phyloP scores from a whole-genome alignment of 2,888 invertebrate genomes.

The Drosophila prostipennis region DNA sequence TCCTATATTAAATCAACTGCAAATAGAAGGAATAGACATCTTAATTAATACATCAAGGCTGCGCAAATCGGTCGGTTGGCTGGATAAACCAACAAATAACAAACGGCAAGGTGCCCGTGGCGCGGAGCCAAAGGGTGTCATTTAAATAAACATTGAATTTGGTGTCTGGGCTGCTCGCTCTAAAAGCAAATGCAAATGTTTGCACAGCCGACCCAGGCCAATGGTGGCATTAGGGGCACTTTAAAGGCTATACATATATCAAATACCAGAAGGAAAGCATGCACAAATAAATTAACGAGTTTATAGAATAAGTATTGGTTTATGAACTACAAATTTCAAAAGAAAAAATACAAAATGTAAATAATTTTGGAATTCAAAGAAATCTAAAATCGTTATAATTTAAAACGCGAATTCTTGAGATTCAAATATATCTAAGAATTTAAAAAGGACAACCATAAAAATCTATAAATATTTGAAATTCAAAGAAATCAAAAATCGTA shows the following conservation, averaged over 20 bases:
- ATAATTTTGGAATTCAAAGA: too few relatives aligned
- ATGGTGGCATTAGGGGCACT: constrained; percentile 40
- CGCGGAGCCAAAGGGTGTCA: constrained; percentile 25
- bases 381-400: too few relatives aligned
- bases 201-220: constrained; percentile 19
- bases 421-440: too few relatives aligned
- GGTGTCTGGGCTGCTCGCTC: constrained; percentile 52
- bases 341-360: not conserved
- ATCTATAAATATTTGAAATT: too few relatives aligned
- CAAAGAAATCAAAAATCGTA: too few relatives aligned
- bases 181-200: constrained; percentile 72
- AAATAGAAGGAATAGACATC: constrained; percentile 36
- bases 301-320: not conserved
- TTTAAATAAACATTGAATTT: constrained; percentile 70
- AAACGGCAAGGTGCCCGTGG: constrained; percentile 11
- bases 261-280: not conserved
- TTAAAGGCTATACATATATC: not conserved
- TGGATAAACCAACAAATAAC: constrained; percentile 14
- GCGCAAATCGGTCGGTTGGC: constrained; percentile 24
- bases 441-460: too few relatives aligned
- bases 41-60: constrained; percentile 41
- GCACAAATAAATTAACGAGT: not conserved
- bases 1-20: constrained; percentile 80
- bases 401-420: too few relatives aligned
- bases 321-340: not conserved